A percentile compares a stretch with the other conserved stretches of the same genome.
Evolutionary conservation across 1,140 invertebrate genomes (phyloP).

Genomic region (Pseudomyrmex cubaensis): DNA sequence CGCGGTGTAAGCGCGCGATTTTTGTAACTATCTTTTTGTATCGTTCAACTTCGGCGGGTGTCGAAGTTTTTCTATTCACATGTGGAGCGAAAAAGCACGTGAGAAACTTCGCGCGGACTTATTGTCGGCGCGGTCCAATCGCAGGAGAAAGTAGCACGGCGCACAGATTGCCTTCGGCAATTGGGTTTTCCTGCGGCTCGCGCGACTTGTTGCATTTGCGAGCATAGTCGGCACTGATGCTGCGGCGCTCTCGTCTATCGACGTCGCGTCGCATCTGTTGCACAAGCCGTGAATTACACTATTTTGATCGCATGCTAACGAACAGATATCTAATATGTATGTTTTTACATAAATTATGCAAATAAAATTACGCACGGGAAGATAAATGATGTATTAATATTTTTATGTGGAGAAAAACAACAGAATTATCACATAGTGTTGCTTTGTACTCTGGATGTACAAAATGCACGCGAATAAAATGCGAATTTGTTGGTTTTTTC

Average conservation of each 20-base stretch:
- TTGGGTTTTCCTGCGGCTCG: constrained; percentile 37
- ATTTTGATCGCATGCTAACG: too few relatives aligned
- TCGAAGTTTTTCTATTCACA: neutral
- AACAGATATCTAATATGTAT: too few relatives aligned
- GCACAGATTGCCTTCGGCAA: constrained; percentile 28
- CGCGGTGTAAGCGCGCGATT: too few relatives aligned
- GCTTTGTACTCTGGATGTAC: too few relatives aligned
- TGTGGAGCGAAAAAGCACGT: neutral
- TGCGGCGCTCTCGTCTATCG: constrained; percentile 47
- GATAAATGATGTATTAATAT: too few relatives aligned
- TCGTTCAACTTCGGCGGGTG: neutral
- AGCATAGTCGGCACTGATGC: constrained; percentile 24
- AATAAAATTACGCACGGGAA: too few relatives aligned
- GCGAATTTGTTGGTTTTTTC: too few relatives aligned
- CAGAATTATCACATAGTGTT: too few relatives aligned
- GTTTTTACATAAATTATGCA: too few relatives aligned
- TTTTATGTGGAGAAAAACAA: too few relatives aligned
- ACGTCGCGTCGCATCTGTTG: constrained; percentile 34
- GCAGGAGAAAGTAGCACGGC: constrained; percentile 23
- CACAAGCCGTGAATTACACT: constrained; percentile 22
- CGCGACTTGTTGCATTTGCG: constrained; percentile 70
- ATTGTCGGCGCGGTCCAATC: constrained; percentile 2
- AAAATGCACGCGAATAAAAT: too few relatives aligned
- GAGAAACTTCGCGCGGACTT: neutral
- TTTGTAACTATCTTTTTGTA: neutral